Percentiles rank a stretch among this genome's conserved stretches.
Evolutionary conservation across 1,140 invertebrate species (phyloP).

Genomic region (Homarus americanus): DNA sequence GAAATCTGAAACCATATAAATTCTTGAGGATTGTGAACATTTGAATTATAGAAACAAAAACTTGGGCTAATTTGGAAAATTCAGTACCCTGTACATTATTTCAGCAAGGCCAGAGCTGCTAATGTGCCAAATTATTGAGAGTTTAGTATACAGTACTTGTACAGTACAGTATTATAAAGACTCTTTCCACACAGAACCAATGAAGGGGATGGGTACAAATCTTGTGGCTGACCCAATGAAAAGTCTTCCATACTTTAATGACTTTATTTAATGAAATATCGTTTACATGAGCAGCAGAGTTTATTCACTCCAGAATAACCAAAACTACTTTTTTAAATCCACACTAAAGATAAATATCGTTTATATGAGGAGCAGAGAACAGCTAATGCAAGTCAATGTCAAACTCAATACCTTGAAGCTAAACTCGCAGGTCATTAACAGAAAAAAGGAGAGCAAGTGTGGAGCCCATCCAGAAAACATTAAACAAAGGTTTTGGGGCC

Average conservation of each 20-base stretch:
- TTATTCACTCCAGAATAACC: conserved; percentile 21
- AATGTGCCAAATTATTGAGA: too few relatives aligned
- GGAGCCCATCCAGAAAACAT: background rate
- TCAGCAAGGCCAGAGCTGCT: too few relatives aligned
- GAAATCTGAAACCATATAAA: too few relatives aligned
- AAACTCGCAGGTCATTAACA: background rate
- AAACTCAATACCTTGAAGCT: background rate
- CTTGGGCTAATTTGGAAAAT: too few relatives aligned
- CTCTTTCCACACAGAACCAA: too few relatives aligned
- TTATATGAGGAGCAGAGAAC: conserved; percentile 1
- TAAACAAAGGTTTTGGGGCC: background rate
- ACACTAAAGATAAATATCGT: background rate
- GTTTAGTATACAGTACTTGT: too few relatives aligned
- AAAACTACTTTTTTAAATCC: conserved; percentile 13
- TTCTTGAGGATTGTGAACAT: too few relatives aligned
- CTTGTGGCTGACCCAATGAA: too few relatives aligned
- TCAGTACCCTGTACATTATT: too few relatives aligned
- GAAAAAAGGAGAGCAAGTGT: background rate
- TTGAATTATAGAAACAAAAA: too few relatives aligned
- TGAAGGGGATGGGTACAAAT: too few relatives aligned
- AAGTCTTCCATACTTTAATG: background rate
- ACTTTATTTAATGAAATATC: conserved; percentile 6
- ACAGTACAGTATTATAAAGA: too few relatives aligned
- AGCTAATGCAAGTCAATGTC: conserved; percentile 8
- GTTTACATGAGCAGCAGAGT: conserved; percentile 20